Evolutionary conservation across 2,888 invertebrate species (phyloP), one percentile per base, ranked within the genome.

Genomic region (Eustalomyia histrio): DNA sequence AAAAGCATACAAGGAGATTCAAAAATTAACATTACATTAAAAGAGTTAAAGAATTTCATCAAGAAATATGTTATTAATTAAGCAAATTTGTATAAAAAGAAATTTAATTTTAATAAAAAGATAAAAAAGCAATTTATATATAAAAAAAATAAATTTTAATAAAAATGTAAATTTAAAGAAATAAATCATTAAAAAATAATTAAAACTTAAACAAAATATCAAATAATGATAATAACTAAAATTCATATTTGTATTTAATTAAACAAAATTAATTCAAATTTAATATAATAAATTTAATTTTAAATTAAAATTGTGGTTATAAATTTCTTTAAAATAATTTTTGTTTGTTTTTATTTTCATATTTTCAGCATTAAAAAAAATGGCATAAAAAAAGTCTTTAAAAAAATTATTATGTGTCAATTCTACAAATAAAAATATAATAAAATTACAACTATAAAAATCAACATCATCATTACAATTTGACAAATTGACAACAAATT

Each of bases 401-500:
- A 57, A 71, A 64, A 55, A 35, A 33, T n/a, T 33, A 58, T 33
- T 6, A 39, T 39, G 52, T 21, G 29, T 47, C 50, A 61, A 43
- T 9, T 43, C 35, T 17, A 43, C 43, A 47, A 33, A 8, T 58
- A 6, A 64, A 69, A 67, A 17, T 12, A 47, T 39, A 68, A 67
- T n/a, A 47, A 47, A 47, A 47, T n/a, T 47, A n/a, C 43, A 47
- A 47, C 43, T 55, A 17, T 21, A 21, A 75, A 75, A 71, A 21
- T 55, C 65, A 74, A 67, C 52, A 80, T 58, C 68, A 57, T 50
- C 50, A 69, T 79, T 58, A 80, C 35, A 53, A 53, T 60, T 80
- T 76, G 73, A 69, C 80, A 80, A 73, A 76, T 76, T 68, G 72
- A 68, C 80, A 80, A 64, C 53, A 50, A 35, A 52, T 69, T 73